Conservation (phyloP, 1,140 invertebrate species). For the Nephila pilipes region DNA sequence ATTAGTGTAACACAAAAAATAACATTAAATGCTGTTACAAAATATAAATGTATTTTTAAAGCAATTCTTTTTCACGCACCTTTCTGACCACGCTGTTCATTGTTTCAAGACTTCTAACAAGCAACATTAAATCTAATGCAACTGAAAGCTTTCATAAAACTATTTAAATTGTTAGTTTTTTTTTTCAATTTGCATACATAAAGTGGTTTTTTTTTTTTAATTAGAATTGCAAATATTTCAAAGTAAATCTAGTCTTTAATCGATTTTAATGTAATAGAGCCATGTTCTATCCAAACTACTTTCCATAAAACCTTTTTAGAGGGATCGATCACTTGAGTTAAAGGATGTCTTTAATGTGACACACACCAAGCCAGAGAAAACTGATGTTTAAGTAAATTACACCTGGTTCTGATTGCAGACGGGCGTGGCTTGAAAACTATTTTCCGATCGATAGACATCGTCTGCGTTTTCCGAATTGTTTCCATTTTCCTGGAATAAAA, state of each 20-base stretch:
- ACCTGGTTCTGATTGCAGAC: conserved; percentile 39
- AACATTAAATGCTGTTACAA: too few species aligned
- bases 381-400: conserved; percentile 49
- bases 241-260: neutral
- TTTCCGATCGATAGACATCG: conserved; percentile 20
- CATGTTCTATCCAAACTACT: neutral
- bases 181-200: neutral
- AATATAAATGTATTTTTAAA: too few species aligned
- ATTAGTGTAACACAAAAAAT: too few species aligned
- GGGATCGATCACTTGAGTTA: neutral
- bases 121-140: too few species aligned
- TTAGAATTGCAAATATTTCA: neutral
- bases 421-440: conserved; percentile 44
- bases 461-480: neutral
- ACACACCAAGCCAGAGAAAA: neutral
- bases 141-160: neutral
- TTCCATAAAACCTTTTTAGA: neutral
- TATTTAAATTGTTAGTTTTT: neutral
- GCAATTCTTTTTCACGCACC: too few species aligned
- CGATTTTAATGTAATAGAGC: neutral
- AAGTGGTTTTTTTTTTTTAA: neutral
- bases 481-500: neutral
- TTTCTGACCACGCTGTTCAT: too few species aligned
- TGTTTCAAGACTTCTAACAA: too few species aligned
- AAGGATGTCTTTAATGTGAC: neutral